Conservation (phyloP, 2,113 vertebrate genomes). For the Dunckerocampus dactyliophorus region DNA sequence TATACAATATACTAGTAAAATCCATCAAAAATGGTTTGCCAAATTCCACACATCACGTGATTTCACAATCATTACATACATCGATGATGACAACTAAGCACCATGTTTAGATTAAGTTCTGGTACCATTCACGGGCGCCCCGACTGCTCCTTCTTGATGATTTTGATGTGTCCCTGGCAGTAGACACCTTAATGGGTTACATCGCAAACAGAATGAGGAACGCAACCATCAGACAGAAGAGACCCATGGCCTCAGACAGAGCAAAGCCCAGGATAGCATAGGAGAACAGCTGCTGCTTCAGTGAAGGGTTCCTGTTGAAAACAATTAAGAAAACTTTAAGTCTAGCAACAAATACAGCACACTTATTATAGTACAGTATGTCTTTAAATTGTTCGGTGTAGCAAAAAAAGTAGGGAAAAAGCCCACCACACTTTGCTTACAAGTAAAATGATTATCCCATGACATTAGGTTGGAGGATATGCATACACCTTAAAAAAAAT, state of each 20-base stretch:
- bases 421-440: too few species aligned
- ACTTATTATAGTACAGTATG: too few species aligned
- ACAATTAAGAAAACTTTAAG: not conserved
- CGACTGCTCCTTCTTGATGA: constrained; percentile 56
- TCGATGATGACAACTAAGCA: constrained; percentile 22
- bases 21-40: constrained; percentile 61
- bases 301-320: constrained; percentile 89
- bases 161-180: constrained; percentile 19
- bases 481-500: not conserved
- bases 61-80: constrained; percentile 56
- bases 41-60: constrained; percentile 74
- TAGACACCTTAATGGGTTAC: constrained; percentile 69
- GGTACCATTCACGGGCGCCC: constrained; percentile 18
- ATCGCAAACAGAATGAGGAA: constrained; percentile 99
- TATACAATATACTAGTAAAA: constrained; percentile 79
- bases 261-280: constrained; percentile 98
- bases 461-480: too few species aligned
- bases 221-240: constrained; percentile 99
- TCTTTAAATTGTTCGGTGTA: not conserved
- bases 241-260: constrained; percentile 98
- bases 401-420: not conserved
- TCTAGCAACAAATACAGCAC: not conserved
- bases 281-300: constrained; percentile 99
- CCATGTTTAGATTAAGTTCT: constrained; percentile 10
- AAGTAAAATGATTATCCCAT: too few species aligned